A percentile compares a stretch with the other conserved stretches of the same genome.
Evolutionary conservation across 2,113 vertebrate genomes (phyloP).

Genomic region (Ammodytes marinus): DNA sequence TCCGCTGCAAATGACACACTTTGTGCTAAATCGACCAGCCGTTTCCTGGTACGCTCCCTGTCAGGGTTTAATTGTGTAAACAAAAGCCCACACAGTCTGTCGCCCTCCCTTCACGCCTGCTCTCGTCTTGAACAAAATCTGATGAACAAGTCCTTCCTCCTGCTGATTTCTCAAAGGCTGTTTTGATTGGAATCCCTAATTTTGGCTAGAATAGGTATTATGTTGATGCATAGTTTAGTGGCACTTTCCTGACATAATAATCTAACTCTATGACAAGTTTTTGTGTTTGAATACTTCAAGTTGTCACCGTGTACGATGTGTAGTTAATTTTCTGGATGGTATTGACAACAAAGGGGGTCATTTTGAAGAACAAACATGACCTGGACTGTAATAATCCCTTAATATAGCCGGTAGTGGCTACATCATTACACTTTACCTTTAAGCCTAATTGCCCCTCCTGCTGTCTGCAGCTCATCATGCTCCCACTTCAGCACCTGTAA

Average conservation of each 20-base stretch:
- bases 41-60: constrained; percentile 35
- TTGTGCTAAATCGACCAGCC: constrained; percentile 60
- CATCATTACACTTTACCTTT: constrained; percentile 8
- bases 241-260: neutral
- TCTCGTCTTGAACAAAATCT: constrained; percentile 23
- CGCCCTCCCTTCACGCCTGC: neutral
- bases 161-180: neutral
- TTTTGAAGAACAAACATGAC: neutral
- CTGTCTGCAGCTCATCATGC: neutral
- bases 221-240: neutral
- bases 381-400: neutral
- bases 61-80: constrained; percentile 68
- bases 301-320: neutral
- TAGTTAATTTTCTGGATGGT: neutral
- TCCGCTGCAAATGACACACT: constrained; percentile 66
- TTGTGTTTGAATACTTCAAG: neutral
- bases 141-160: constrained; percentile 5
- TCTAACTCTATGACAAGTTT: neutral
- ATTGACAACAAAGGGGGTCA: neutral
- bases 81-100: constrained; percentile 52
- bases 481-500: constrained; percentile 16
- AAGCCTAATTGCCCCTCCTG: constrained; percentile 5
- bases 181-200: neutral
- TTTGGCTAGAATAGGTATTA: neutral
- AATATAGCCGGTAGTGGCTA: neutral